phyloP scores from a whole-genome alignment of 2,888 invertebrate species.

The Oasisia sp. region DNA sequence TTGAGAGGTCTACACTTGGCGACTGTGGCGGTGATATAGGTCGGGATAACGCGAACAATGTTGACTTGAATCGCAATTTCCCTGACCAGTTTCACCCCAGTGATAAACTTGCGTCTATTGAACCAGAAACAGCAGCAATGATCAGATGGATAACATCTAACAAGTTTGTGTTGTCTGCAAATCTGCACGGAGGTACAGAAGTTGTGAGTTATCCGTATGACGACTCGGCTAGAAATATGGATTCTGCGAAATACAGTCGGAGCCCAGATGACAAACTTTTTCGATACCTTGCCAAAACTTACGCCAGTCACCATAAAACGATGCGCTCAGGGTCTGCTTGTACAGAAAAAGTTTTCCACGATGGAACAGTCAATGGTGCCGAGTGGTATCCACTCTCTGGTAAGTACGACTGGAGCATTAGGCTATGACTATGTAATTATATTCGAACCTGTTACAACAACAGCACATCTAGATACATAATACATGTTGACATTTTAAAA shows the following conservation, averaged over 20 bases:
- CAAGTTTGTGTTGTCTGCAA: conserved; percentile 85
- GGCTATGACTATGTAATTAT: too few relatives aligned
- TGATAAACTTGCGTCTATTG: conserved; percentile 31
- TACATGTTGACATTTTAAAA: too few relatives aligned
- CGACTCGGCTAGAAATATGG: not conserved
- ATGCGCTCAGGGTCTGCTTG: conserved; percentile 44
- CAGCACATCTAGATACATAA: too few relatives aligned
- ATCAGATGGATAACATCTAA: conserved; percentile 50
- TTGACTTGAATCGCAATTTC: conserved; percentile 81
- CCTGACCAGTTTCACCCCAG: conserved; percentile 73
- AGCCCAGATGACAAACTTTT: conserved; percentile 86
- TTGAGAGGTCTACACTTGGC: not conserved
- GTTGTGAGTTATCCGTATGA: not conserved
- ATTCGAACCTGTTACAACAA: too few relatives aligned
- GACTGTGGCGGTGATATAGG: conserved; percentile 67
- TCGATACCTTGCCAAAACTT: conserved; percentile 79
- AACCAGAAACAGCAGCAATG: conserved; percentile 57
- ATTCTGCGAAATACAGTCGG: conserved; percentile 54
- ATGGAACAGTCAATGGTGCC: not conserved
- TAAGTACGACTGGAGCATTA: not conserved
- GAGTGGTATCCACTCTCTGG: not conserved
- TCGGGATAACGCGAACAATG: conserved; percentile 79
- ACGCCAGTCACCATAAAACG: conserved; percentile 72
- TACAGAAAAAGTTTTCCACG: not conserved
- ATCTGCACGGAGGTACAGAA: conserved; percentile 77